Conservation (phyloP, 2,888 invertebrate genomes). For the Cyaniris semiargus region DNA sequence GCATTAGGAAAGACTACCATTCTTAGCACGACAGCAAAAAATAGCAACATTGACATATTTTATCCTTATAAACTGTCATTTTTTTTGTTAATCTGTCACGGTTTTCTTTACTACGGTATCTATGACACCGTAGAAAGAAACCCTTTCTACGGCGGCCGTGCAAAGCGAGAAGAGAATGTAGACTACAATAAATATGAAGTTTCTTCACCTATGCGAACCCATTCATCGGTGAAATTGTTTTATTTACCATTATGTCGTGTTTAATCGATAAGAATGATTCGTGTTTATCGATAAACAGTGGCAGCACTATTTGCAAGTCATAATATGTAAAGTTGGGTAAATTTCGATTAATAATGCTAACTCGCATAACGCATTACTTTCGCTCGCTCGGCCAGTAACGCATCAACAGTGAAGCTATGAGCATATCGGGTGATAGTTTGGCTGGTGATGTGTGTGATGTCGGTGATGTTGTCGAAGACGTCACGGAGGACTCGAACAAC, state of each 20-base stretch:
- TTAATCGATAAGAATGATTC: conserved; percentile 14
- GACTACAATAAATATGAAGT: neutral
- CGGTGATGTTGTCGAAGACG: conserved; percentile 40
- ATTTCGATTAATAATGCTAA: conserved; percentile 42
- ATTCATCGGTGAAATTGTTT: neutral
- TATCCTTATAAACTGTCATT: too few relatives aligned
- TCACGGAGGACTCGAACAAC: conserved; percentile 38
- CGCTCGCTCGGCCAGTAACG: conserved; percentile 52
- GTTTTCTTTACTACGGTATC: neutral
- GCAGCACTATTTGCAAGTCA: conserved; percentile 29
- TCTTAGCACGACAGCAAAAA: too few relatives aligned
- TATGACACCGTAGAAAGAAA: neutral
- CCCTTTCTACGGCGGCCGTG: neutral
- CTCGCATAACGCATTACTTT: conserved; percentile 49
- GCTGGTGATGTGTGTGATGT: conserved; percentile 46
- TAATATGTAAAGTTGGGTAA: conserved; percentile 40
- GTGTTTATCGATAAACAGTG: conserved; percentile 19
- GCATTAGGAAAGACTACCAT: too few relatives aligned
- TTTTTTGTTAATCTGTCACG: neutral
- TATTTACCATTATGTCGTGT: conserved; percentile 9
- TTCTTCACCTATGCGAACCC: neutral
- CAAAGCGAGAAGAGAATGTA: neutral
- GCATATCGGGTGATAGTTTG: conserved; percentile 67
- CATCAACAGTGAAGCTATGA: conserved; percentile 47
- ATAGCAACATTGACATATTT: too few relatives aligned